A percentile compares a stretch with the other conserved stretches of the same genome.
These are phyloP conservation scores for Cenopis cana DNA, from an alignment of 2,888 invertebrate species.

Conservation along the genomic window DNA sequence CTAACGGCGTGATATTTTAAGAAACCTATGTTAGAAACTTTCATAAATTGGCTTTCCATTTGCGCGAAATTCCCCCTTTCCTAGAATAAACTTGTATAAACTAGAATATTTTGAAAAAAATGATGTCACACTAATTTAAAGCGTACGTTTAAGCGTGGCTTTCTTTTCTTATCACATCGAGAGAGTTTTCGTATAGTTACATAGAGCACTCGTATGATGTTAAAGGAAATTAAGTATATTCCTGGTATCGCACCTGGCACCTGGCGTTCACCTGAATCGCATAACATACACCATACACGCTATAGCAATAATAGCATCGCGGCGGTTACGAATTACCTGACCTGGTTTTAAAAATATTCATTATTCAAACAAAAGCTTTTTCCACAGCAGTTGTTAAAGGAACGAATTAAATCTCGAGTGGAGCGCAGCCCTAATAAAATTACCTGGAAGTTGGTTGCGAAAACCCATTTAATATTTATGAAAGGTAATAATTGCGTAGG, in stretches of 20 bases:
- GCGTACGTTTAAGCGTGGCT: neutral
- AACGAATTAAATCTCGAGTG: constrained; percentile 25
- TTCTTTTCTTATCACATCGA: neutral
- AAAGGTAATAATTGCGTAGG: constrained; percentile 8
- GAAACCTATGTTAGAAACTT: too few species aligned
- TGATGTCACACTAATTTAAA: too few species aligned
- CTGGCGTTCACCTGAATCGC: neutral
- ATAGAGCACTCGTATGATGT: too few species aligned
- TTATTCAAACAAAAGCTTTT: constrained; percentile 29
- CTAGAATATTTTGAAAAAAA: too few species aligned
- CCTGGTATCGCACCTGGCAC: too few species aligned
- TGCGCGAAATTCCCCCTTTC: too few species aligned
- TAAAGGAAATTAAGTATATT: neutral
- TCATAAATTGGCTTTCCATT: too few species aligned
- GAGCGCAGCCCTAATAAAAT: constrained; percentile 25
- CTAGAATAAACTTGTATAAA: too few species aligned
- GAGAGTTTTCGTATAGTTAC: too few species aligned
- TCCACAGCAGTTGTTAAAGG: constrained; percentile 7
- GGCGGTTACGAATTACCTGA: constrained; percentile 20
- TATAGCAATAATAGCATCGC: neutral
- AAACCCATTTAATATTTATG: constrained; percentile 18
- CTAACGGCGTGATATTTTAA: too few species aligned
- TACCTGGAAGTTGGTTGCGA: constrained; percentile 8
- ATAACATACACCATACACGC: too few species aligned
- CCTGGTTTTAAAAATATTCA: constrained; percentile 32